Evolutionary conservation across 2,113 vertebrate species (phyloP).

Genomic region (Lampris incognitus): DNA sequence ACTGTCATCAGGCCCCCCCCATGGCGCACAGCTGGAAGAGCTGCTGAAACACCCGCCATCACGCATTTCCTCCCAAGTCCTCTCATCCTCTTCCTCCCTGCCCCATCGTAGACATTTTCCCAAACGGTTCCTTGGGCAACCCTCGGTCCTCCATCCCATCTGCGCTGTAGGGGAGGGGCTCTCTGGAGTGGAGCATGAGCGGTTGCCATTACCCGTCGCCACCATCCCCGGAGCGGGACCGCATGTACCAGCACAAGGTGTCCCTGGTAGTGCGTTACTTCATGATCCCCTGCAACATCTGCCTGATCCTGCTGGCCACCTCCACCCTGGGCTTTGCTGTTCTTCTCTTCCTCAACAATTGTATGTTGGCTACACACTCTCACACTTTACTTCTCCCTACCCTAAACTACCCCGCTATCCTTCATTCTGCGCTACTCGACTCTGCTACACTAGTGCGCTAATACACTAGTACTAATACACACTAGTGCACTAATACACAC

Average conservation of each 20-base stretch:
- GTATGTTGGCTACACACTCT: conserved; percentile 83
- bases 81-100: conserved; percentile 34
- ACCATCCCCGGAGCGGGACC: conserved; percentile 84
- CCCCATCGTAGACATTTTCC: conserved; percentile 73
- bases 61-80: conserved; percentile 24
- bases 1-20: conserved; percentile 44
- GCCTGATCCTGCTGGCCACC: conserved; percentile 94
- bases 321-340: conserved; percentile 93
- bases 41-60: conserved; percentile 63
- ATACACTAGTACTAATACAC: too few species aligned
- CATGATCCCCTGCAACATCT: conserved; percentile 98
- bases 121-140: conserved; percentile 77
- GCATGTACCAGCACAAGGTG: conserved; percentile 91
- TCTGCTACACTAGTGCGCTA: background rate
- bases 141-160: conserved; percentile 70
- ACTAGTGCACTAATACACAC: too few species aligned
- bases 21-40: conserved; percentile 64
- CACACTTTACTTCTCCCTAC: background rate
- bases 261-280: conserved; percentile 96
- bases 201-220: conserved; percentile 87
- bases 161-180: conserved; percentile 72
- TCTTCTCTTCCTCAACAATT: conserved; percentile 97
- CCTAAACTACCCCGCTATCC: too few species aligned
- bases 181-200: conserved; percentile 88
- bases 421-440: background rate